Evolutionary conservation across 1,140 invertebrate genomes (phyloP), one percentile per base, ranked within the genome.

Genomic region (Aphelinus atriplicis): DNA sequence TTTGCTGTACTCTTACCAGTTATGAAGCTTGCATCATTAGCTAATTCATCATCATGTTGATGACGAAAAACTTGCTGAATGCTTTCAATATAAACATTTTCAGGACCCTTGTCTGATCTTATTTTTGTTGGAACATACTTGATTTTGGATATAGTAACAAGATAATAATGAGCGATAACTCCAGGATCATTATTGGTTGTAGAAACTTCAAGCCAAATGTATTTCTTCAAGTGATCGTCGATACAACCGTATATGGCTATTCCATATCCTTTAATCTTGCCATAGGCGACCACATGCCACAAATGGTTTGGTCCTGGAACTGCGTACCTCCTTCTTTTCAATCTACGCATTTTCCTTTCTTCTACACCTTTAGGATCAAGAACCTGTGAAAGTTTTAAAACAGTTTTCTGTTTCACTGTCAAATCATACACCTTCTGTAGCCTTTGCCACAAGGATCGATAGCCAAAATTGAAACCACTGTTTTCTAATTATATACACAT

Each of bases 241-340:
- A 9, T 53, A 9, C 51, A 53, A 6, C 77, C 79, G 72, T 81
- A 69, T 7, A 84, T 79, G 46, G 75, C 76, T 10, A 85, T 71
- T 42, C 81, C 82, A 78, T 77, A 84, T 60, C 71, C 77, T 73
- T 84, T 84, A 0, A 84, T 71, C 69, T 84, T 83, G 62, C 84
- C 81, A 73, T 83, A 80, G 0, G 61, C 76, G 71, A 84, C 81
- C 1, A 80, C 56, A 76, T 85, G 84, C 82, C 83, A 84, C 1
- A 80, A 26, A 72, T 67, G 75, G 66, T 82, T 81, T 67, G 83
- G 82, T 2, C 83, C 82, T 58, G 43, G 60, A 5, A 62, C 63
- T 48, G 6, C 57, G 66, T 83, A 84, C 42, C 43, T 7, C 55
- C 83, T 53, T 72, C 80, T 66, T 42, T 74, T 63, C 58, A 77